These are phyloP conservation scores for Dynastes hyllus DNA, from an alignment of 2,888 invertebrate genomes.

Conservation along the genomic window DNA sequence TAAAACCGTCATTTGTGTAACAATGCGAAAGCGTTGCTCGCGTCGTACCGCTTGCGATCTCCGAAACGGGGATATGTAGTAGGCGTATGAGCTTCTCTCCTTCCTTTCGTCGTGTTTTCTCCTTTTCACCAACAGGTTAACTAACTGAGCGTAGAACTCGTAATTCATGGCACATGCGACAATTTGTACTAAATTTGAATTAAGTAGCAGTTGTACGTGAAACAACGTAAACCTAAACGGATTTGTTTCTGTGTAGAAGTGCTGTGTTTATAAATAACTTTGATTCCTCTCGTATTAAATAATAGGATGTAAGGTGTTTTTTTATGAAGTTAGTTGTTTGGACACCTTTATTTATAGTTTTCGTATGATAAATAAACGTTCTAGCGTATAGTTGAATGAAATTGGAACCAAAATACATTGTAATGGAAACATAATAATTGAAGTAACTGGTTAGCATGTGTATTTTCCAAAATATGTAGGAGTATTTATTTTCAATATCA, in stretches of 20 bases:
- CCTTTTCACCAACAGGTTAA: conserved; percentile 7
- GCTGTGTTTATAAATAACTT: neutral
- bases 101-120: conserved; percentile 4
- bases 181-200: conserved; percentile 40
- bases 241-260: conserved; percentile 21
- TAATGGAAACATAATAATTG: too few relatives aligned
- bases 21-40: conserved; percentile 54
- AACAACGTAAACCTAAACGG: neutral
- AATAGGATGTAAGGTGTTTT: too few relatives aligned
- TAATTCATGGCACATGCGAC: conserved; percentile 33
- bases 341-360: too few relatives aligned
- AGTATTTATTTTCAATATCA: too few relatives aligned
- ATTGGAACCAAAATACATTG: too few relatives aligned
- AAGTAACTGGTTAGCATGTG: too few relatives aligned
- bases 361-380: too few relatives aligned
- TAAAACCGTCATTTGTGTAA: conserved; percentile 65
- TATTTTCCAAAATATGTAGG: too few relatives aligned
- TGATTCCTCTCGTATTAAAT: too few relatives aligned
- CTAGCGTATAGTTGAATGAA: too few relatives aligned
- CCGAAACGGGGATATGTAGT: conserved; percentile 42
- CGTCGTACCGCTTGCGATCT: conserved; percentile 40
- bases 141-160: conserved; percentile 2
- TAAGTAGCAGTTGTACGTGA: conserved; percentile 1
- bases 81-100: conserved; percentile 24
- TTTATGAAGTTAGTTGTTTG: too few relatives aligned